Evolutionary conservation across 2,888 invertebrate genomes (phyloP).

Genomic region (Synergus umbraculus): DNA sequence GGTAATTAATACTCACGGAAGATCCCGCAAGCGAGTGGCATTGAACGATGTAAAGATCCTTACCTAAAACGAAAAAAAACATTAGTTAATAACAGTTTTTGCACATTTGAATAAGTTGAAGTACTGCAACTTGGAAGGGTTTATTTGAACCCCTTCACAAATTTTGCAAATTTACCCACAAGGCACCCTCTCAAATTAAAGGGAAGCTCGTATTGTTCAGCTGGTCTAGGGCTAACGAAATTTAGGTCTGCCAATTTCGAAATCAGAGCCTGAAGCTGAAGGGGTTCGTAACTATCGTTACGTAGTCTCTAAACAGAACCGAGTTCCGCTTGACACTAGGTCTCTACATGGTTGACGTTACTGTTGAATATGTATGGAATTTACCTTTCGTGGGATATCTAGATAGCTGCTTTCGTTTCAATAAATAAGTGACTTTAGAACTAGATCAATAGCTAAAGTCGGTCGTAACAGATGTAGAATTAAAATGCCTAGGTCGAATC

Average conservation of each 20-base stretch:
- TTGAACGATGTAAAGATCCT: background rate
- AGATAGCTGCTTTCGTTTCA: constrained; percentile 50
- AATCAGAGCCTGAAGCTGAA: constrained; percentile 27
- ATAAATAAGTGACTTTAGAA: constrained; percentile 49
- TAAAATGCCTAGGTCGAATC: constrained; percentile 23
- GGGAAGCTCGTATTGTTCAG: constrained; percentile 22
- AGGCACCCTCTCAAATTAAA: background rate
- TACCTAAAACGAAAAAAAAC: constrained; percentile 20
- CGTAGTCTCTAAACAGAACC: constrained; percentile 27
- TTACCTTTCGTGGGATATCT: constrained; percentile 37
- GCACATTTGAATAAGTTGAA: background rate
- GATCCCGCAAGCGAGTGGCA: background rate
- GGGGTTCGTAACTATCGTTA: constrained; percentile 37
- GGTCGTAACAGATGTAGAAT: constrained; percentile 52
- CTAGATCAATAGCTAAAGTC: constrained; percentile 44
- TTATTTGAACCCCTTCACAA: background rate
- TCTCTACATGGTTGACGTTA: constrained; percentile 7
- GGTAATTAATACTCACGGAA: background rate
- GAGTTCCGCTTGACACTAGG: constrained; percentile 3
- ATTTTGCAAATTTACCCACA: background rate
- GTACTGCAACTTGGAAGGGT: background rate
- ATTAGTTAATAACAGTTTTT: background rate
- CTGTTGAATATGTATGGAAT: constrained; percentile 41
- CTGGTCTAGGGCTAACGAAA: constrained; percentile 28
- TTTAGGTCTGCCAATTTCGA: constrained; percentile 37